Evolutionary conservation across 2,797 vertebrate species (phyloP).

Genomic region (Myripristis jacobus): DNA sequence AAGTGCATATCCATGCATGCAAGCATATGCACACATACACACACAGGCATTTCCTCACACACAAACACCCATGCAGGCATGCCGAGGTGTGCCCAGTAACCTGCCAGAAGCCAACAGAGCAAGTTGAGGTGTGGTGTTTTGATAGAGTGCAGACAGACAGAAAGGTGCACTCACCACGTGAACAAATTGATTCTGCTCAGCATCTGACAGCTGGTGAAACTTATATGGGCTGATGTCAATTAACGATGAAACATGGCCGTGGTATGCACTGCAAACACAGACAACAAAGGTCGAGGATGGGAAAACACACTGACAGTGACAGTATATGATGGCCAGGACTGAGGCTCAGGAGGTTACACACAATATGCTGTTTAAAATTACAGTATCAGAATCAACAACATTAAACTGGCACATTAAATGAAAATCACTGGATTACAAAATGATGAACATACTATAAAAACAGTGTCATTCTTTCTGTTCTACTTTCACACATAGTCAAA

Average conservation of each 20-base stretch:
- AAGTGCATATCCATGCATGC: neutral
- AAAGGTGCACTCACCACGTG: constrained; percentile 91
- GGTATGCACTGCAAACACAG: constrained; percentile 90
- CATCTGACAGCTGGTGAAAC: constrained; percentile 88
- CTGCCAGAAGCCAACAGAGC: constrained; percentile 48
- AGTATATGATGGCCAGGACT: too few species aligned
- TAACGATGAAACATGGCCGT: constrained; percentile 95
- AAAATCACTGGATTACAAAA: too few species aligned
- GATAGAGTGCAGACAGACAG: constrained; percentile 49
- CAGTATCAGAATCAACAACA: too few species aligned
- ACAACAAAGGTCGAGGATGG: constrained; percentile 5
- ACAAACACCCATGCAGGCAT: neutral
- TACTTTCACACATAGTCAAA: neutral
- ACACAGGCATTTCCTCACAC: neutral
- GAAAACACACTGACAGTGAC: neutral
- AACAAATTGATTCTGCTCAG: constrained; percentile 87
- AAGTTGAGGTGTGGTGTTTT: constrained; percentile 66
- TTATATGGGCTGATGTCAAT: constrained; percentile 99
- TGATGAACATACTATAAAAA: too few species aligned
- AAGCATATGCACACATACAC: neutral
- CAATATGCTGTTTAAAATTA: too few species aligned
- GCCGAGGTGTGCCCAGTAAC: constrained; percentile 9
- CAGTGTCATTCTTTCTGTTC: neutral
- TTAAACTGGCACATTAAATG: too few species aligned
- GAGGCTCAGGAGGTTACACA: too few species aligned